A percentile compares a stretch with the other conserved stretches of the same genome.
Conservation (phyloP, 2,797 vertebrate species). For the Sparidentex hasta region DNA sequence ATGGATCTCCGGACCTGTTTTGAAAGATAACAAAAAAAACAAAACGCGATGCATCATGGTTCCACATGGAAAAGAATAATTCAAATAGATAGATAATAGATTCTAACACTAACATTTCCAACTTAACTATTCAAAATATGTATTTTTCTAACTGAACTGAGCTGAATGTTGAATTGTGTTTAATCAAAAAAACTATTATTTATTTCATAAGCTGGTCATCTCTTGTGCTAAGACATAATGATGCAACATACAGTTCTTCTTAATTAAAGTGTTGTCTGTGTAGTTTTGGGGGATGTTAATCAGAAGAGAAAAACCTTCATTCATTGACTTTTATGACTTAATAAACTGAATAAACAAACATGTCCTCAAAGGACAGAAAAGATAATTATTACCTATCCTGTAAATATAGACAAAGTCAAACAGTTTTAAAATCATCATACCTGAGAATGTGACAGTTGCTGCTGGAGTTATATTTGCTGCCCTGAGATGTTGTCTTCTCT, state of each 20-base stretch:
- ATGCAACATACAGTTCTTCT: neutral
- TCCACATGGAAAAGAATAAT: neutral
- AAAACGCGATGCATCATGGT: neutral
- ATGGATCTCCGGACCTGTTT: conserved; percentile 79
- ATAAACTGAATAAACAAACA: too few relatives aligned
- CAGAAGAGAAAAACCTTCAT: too few relatives aligned
- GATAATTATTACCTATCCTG: too few relatives aligned
- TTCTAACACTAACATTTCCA: neutral
- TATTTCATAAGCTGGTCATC: neutral
- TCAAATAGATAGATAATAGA: too few relatives aligned
- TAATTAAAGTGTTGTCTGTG: too few relatives aligned
- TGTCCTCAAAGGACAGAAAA: too few relatives aligned
- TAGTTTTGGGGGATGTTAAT: too few relatives aligned
- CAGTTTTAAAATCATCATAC: conserved; percentile 63
- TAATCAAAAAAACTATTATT: neutral
- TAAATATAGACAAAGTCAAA: too few relatives aligned
- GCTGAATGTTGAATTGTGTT: neutral
- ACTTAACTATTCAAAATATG: neutral
- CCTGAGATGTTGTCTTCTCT: conserved; percentile 63
- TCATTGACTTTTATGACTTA: too few relatives aligned
- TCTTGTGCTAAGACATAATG: neutral
- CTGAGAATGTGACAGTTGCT: conserved; percentile 81
- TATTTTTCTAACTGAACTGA: too few relatives aligned
- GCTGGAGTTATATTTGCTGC: conserved; percentile 67
- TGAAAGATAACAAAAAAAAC: conserved; percentile 1